Base-by-base conservation (phyloP, 2,113 vertebrate genomes). In the Hylia prasina region DNA sequence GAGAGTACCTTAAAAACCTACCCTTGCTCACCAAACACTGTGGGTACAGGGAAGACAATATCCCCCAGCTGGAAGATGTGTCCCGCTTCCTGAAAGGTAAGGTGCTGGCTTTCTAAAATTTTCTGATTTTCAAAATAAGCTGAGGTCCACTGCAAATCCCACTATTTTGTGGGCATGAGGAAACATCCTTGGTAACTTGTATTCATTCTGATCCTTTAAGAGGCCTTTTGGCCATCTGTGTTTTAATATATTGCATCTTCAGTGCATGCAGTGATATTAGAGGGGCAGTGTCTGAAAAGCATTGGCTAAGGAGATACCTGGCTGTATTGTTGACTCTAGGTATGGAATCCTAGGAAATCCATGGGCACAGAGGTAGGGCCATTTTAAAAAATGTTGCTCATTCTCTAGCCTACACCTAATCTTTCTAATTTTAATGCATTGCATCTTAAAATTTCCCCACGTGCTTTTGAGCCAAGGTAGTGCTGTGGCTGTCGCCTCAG, bases 31-130 rank as follows among this genome's bases (percentile, higher is more conserved):
- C 98, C 82, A 99, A 99, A 93, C 97, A 98, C 97, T 99, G 99
- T 96, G 99, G 98, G 31, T 99, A 98, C 96, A 97, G 98, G 60
- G 99, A 99, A 94, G 99, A 99, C 97, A 99, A 99, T 81, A 99
- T 99, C 24, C 99, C 99, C 28, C 99, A 99, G 96, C 94, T 99
- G 96, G 99, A 99, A 96, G 99, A 99, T 60, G 99, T 99, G 31
- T 99, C 99, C 6, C 98, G 98, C 75, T 99, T 99, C 96, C 98
- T 99, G 84, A 99, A 98, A 98, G 99, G 99, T 99, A 92, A 89
- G 0, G 3, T 54, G 13, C 45, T 72, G 21, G 6, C 56, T 75
- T 60, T 69, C 53, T 68, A 33, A 18, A 15, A 27, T 37, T 11
- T 37, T 51, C 14, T 44, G 8, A 2, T 37, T 77, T 86, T 77